Evolutionary conservation across 2,888 invertebrate species (phyloP), one percentile per base, ranked within the genome.

Genomic region (Spodoptera littoralis): DNA sequence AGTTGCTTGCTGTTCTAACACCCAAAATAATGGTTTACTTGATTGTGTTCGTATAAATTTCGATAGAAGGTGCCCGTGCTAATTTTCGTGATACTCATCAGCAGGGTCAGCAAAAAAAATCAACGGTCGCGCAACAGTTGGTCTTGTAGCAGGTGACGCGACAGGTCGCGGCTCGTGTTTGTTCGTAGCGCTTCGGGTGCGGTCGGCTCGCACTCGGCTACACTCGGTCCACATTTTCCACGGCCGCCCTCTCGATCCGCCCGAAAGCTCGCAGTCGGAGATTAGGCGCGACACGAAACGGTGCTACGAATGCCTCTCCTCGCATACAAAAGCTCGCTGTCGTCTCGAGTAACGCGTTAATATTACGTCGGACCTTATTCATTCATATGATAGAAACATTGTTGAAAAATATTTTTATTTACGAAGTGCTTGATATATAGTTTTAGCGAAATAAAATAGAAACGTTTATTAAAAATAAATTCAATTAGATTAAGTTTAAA

Each of bases 91-190:
- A 88, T 87, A 88, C 80, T 77, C 78, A 84, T 79, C 80, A 79
- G 82, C 86, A 82, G 87, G 88, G 87, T 79, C 79, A 87, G 88
- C 86, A 89, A 88, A 91, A 93, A 93, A 73, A 94, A 93, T 90
- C 91, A 93, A 94, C 94, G 92, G 94, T 91, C 92, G 92, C 85
- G 92, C 92, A 94, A 94, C 94, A 94, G 94, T 94, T 94, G 94
- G 93, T 86, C 81, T 84, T 78, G 88, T 84, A 90, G 93, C 93
- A 93, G 94, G 94, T 93, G 93, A 93, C 89, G 88, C 88, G 93
- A 91, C 93, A 93, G 93, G 94, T 93, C 92, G 86, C 78, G 67
- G 79, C 77, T 87, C 89, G 88, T 83, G 75, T 59, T 68, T 72
- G 68, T 70, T 88, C 90, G 90, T 77, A 65, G 67, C 68, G 60